A percentile compares a stretch with the other conserved stretches of the same genome.
phyloP scores from a whole-genome alignment of 2,797 vertebrate genomes.

The Microctenopoma stevenorrisi region DNA sequence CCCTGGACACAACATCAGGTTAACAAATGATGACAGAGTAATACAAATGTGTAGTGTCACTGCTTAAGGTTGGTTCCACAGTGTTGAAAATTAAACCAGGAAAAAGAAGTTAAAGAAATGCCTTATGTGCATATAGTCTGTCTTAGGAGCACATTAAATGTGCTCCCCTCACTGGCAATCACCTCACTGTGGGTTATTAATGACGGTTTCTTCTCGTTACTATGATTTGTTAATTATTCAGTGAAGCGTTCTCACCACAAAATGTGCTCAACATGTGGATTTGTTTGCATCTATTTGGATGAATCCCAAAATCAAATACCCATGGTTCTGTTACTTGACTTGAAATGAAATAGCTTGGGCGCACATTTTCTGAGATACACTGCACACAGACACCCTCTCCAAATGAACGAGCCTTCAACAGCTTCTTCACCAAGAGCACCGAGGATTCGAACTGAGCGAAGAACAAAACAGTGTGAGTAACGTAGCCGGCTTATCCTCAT shows the following conservation, averaged over 20 bases:
- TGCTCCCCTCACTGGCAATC: slow-evolving; percentile 4
- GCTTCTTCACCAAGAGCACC: slow-evolving; percentile 3
- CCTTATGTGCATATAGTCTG: background rate
- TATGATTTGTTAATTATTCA: slow-evolving; percentile 1
- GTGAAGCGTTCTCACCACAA: background rate
- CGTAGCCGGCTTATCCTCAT: slow-evolving; percentile 1
- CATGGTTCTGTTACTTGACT: background rate
- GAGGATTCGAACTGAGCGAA: slow-evolving; percentile 15
- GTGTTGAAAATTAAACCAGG: background rate
- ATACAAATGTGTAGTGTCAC: background rate
- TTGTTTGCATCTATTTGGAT: background rate
- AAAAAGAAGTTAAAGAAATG: background rate
- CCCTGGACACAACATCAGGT: too few relatives aligned
- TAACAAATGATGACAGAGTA: background rate
- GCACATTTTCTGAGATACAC: slow-evolving; percentile 26
- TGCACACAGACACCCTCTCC: background rate
- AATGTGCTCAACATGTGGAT: background rate
- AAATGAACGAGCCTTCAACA: slow-evolving; percentile 44
- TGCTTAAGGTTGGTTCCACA: background rate
- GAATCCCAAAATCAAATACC: background rate
- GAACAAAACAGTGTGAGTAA: slow-evolving; percentile 27
- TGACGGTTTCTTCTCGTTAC: background rate
- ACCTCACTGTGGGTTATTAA: slow-evolving; percentile 5
- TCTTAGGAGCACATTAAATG: slow-evolving; percentile 12
- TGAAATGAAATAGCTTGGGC: slow-evolving; percentile 32